Percentiles rank a stretch among this genome's conserved stretches.
Evolutionary conservation across 2,797 vertebrate species (phyloP).

Genomic region (Leptodactylus fallax): DNA sequence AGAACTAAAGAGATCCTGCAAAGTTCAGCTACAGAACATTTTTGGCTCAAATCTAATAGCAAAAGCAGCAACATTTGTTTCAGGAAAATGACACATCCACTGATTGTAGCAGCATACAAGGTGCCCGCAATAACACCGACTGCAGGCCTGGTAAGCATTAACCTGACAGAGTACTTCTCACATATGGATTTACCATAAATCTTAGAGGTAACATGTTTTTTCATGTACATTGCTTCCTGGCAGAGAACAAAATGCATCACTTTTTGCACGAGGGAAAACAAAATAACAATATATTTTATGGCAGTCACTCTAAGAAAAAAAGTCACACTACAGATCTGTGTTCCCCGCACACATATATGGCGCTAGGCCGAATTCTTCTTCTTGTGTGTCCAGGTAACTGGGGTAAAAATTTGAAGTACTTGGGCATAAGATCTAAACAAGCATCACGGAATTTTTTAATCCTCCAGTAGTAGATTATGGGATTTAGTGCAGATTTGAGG

Average conservation of each 20-base stretch:
- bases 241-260: slow-evolving; percentile 69
- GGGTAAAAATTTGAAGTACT: slow-evolving; percentile 94
- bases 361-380: slow-evolving; percentile 91
- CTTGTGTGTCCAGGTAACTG: slow-evolving; percentile 89
- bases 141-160: slow-evolving; percentile 73
- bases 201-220: slow-evolving; percentile 75
- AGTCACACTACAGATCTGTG: slow-evolving; percentile 87
- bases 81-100: slow-evolving; percentile 67
- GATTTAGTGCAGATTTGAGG: slow-evolving; percentile 99
- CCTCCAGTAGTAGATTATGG: slow-evolving; percentile 98
- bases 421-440: slow-evolving; percentile 95
- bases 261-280: slow-evolving; percentile 67
- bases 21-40: slow-evolving; percentile 50
- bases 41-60: slow-evolving; percentile 74
- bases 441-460: slow-evolving; percentile 98
- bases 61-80: slow-evolving; percentile 75
- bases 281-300: slow-evolving; percentile 63
- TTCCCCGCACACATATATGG: slow-evolving; percentile 94
- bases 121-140: slow-evolving; percentile 71
- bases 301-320: slow-evolving; percentile 63
- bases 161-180: slow-evolving; percentile 68
- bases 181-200: slow-evolving; percentile 71
- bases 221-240: slow-evolving; percentile 74
- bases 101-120: slow-evolving; percentile 78
- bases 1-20: slow-evolving; percentile 34